Base-by-base conservation (phyloP, 2,113 vertebrate species). In the Sinocyclocheilus rhinocerous region DNA sequence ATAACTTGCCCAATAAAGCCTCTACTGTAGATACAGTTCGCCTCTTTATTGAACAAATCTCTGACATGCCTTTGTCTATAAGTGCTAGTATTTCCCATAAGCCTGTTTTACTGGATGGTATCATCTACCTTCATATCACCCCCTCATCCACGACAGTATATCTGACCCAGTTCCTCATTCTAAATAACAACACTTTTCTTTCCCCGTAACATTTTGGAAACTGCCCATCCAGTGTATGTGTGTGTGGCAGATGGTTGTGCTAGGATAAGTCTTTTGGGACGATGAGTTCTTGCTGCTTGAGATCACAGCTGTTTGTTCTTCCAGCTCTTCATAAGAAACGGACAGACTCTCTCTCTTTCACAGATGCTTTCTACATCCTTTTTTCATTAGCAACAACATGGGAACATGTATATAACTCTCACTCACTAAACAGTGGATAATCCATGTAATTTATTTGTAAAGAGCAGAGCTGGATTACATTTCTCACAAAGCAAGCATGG, bases 241-340 rank as follows among this genome's bases (percentile, higher is more conserved):
- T 45, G 39, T 45, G 7, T 18, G 78, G 36, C 39, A 45, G 59
- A 81, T 81, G 78, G 59, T 81, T 61, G 36, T 50, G 63, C 16
- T 36, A 50, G 45, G 24, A 70, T 55, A 50, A 70, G 65, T 63
- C 63, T 83, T 83, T 33, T 22, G 63, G 65, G 81, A 83, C 3
- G 6, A 82, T 50, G 42, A 82, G 26, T 20, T 67, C 79, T 81
- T 83, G 24, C 81, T 70, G 81, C 26, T 70, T 83, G 26, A 83
- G 63, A 70, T 70, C 65, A 55, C 81, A 83, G 81, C 65, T 83
- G 42, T 83, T 83, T 70, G 78, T 83, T 83, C 63, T 55, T 33
- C 45, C 42, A 33, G 16, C 42, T 65, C 79, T 67, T 48, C 52
- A 61, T 42, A 42, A 80, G 20, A 61, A 36, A 61, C 0, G 2